Evolutionary conservation across 1,140 invertebrate genomes (phyloP), one percentile per base, ranked within the genome.

Genomic region (Polypedilum pembai): DNA sequence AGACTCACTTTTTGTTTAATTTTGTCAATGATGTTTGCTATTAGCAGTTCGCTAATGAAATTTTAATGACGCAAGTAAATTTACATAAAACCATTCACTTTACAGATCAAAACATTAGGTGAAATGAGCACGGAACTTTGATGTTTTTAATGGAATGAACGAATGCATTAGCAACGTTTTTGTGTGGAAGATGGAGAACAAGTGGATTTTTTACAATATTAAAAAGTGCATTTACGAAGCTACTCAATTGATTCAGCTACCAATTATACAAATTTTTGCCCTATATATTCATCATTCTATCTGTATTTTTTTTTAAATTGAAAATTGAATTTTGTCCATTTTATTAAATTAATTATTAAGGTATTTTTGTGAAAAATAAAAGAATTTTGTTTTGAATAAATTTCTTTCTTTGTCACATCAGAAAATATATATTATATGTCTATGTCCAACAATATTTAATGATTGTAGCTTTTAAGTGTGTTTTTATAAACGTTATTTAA

Each of bases 111-210:
- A 69, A 69, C 20, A 69, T 20, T 69, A 69, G 65, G 65, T 69
- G 65, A 69, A 69, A 69, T 69, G 65, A 69, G 65, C 18, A 69
- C 65, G 20, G 65, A 69, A 69, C 65, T 69, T 21, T 69, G 65
- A 69, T 69, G 45, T 12, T 17, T 33, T 33, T 10, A 69, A 69
- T 69, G 17, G 20, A 69, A 1, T 18, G 65, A 69, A 69, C 18
- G 65, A 69, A 18, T 21, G 65, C 15, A 69, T n/a, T n/a, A 15
- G 45, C 12, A 33, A n/a, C 45, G 12, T 56, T 10, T 56, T 12
- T 56, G 45, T 12, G 41, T 3, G 8, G 8, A 8, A 56, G 41
- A 45, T 45, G 41, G 8, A 4, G 4, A 56, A 3, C 4, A 56
- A 56, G 45, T n/a, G 45, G 45, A 15, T 56, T n/a, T 15, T 56